phyloP scores from a whole-genome alignment of 2,797 vertebrate species.

The Manis javanica region DNA sequence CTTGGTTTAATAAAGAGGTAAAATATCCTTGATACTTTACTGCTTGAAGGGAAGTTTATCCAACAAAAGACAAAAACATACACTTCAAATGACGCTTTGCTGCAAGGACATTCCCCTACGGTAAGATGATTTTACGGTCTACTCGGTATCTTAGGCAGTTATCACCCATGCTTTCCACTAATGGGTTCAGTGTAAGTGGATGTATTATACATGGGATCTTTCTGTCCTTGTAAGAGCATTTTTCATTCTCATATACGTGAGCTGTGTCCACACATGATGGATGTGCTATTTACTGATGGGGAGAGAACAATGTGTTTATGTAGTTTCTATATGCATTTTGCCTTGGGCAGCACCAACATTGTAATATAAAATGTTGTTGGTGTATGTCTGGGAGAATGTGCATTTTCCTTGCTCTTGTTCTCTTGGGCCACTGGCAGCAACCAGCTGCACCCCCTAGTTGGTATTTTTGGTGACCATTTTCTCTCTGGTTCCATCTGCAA shows the following conservation, averaged over 20 bases:
- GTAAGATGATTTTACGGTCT: background rate
- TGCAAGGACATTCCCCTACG: background rate
- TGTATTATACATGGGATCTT: background rate
- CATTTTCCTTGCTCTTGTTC: background rate
- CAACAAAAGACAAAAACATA: background rate
- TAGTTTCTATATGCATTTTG: background rate
- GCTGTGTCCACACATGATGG: background rate
- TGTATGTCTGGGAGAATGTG: background rate
- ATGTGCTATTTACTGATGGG: background rate
- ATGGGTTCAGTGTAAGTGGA: background rate
- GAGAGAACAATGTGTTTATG: background rate
- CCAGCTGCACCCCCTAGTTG: background rate
- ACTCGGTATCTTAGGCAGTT: background rate
- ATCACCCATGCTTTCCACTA: background rate
- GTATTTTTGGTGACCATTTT: background rate
- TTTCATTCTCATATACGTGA: background rate
- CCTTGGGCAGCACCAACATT: background rate
- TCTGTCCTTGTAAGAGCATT: background rate
- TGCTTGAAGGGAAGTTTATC: background rate
- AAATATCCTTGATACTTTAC: background rate
- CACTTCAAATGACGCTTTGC: background rate
- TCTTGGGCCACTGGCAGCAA: background rate
- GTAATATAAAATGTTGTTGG: background rate
- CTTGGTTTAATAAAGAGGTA: slow-evolving; percentile 14
- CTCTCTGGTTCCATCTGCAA: background rate